Evolutionary conservation across 2,888 invertebrate genomes (phyloP), one percentile per base, ranked within the genome.

Genomic region (Epiblema foenella): DNA sequence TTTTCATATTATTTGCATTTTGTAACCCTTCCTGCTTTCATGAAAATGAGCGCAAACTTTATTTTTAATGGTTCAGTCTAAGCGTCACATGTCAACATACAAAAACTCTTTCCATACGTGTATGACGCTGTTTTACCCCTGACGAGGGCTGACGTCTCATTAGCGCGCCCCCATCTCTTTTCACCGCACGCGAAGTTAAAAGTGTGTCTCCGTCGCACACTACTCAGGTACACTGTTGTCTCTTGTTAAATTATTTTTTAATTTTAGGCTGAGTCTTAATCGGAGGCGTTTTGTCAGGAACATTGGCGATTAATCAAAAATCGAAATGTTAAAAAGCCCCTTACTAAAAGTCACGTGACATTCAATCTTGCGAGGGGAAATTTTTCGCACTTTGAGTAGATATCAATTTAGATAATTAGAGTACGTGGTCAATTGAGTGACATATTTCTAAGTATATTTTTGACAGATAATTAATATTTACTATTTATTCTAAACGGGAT

Each of bases 121-220:
- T 54, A 64, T 64, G 64, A 54, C 64, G 64, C 64, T 54, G 52
- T 54, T 54, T 54, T 64, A 64, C n/a, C 52, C 64, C 64, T 64
- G 64, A 64, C 64, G 64, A 64, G 64, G 64, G 64, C 64, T 64
- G 64, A 64, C 64, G 64, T 37, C 64, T 64, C 64, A 64, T 64
- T 64, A 64, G 64, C 39, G 33, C 9, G 37, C 17, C 15, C 37
- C 29, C 20, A 20, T 64, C 63, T 64, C 64, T 64, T 54, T 64
- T 51, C 20, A 20, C n/a, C n/a, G 52, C 64, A 51, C 11, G 10
- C 52, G 15, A 39, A 39, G n/a, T 24, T 39, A 39, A 39, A 33
- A 52, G n/a, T 64, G 20, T 52, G 52, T 64, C 18, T 10, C 64
- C 52, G 12, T 64, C 64, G 11, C 51, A 64, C 52, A 54, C 20